Base-by-base conservation (phyloP, 2,888 invertebrate genomes). In the Napeogenes sylphis region DNA sequence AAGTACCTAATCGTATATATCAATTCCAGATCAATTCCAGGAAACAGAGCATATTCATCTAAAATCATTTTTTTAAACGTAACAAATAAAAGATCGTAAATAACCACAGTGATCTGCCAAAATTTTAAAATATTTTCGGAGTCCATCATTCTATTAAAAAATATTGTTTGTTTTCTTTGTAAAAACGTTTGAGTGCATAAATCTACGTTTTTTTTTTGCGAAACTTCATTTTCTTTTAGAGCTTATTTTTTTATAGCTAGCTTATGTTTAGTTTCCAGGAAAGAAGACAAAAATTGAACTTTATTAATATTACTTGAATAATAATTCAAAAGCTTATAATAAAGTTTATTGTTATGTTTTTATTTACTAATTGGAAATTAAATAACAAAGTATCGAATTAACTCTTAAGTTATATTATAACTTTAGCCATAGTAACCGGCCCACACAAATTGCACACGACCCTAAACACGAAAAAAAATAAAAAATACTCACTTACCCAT, bases 401-500 rank as follows among this genome's bases (percentile, higher is more conserved):
- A 42, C 5, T 42, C 12, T 42, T 42, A 42, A 42, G 8, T 42
- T 42, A 6, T 42, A 42, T 42, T 42, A 12, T 42, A 42, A 42
- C 42, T 10, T 42, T 10, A 10, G 8, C 42, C 42, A 42, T 42
- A 42, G 42, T 42, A 10, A 42, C 30, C 51, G 33, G 6, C 45
- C 45, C 4, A 46, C 46, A n/a, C 14, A 56, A 42, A 61, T 56
- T 72, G 67, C 72, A 69, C 72, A 69, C 72, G 71, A 66, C 71
- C 69, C 67, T 56, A 70, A 30, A 66, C 3, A 42, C 8, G 68
- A 63, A 62, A 58, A 67, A 47, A 54, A 35, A 68, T 55, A 68
- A 64, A 73, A 70, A 72, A 77, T 82, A 84, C 82, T 82, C 71
- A 88, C 88, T 87, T 75, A 88, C 87, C 87, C 72, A 74, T 81